Conservation (phyloP, 2,797 vertebrate species). For the Pelochelys cantorii region DNA sequence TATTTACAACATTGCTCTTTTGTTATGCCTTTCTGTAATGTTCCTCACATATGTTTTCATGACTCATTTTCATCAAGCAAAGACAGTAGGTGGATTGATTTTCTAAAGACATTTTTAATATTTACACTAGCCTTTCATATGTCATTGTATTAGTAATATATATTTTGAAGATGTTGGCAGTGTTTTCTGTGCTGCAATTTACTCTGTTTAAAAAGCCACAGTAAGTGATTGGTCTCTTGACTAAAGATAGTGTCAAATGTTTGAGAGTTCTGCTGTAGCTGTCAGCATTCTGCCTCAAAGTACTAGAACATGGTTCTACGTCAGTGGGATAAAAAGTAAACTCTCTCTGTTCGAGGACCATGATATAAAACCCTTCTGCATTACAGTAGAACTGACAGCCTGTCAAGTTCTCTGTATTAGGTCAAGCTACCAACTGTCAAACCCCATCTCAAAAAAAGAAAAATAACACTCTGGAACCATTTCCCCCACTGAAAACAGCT, state of each 20-base stretch:
- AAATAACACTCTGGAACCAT: background rate
- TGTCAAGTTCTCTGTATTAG: background rate
- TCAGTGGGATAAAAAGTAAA: background rate
- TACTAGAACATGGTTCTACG: background rate
- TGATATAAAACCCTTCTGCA: background rate
- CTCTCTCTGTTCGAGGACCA: background rate
- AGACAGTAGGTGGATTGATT: background rate
- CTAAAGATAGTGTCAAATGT: background rate
- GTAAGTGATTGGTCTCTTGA: background rate
- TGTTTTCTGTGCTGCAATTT: background rate
- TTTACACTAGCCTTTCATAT: background rate
- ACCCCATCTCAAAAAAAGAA: background rate
- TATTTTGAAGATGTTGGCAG: background rate
- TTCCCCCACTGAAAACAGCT: background rate
- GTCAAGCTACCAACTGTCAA: background rate
- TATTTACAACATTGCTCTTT: background rate
- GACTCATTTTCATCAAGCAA: background rate
- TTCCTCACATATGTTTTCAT: background rate
- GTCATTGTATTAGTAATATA: background rate
- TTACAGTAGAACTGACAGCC: background rate
- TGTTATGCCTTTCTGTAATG: background rate
- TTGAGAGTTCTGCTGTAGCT: background rate
- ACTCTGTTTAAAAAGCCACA: background rate
- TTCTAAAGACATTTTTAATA: background rate
- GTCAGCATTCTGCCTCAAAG: background rate